These are phyloP conservation scores for Bufotes viridis DNA, from an alignment of 2,797 vertebrate species.

Conservation along the genomic window DNA sequence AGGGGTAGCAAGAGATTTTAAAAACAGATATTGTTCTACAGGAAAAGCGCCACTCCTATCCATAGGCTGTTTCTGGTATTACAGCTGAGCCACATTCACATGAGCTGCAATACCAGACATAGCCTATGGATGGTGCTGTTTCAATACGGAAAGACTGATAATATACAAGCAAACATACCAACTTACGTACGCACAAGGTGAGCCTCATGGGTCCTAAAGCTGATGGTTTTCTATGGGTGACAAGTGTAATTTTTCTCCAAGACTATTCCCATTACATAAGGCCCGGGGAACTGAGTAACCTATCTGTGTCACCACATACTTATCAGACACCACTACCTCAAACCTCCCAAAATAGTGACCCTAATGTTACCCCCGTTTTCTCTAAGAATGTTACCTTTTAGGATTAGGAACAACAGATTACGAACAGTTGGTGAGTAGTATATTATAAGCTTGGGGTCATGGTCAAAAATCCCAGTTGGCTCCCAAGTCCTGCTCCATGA, in stretches of 20 bases:
- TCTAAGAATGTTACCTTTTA: background rate
- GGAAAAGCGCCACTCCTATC: background rate
- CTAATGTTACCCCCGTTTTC: background rate
- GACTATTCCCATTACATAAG: background rate
- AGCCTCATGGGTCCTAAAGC: background rate
- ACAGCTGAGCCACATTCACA: background rate
- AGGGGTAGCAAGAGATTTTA: background rate
- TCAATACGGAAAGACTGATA: background rate
- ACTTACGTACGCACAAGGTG: background rate
- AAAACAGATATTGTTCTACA: background rate
- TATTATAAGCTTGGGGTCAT: background rate
- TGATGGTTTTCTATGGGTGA: background rate
- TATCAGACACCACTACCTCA: slow-evolving; percentile 17
- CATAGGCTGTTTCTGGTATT: background rate
- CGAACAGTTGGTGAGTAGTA: background rate
- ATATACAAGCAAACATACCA: background rate
- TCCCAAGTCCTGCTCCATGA: background rate
- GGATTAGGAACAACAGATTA: background rate
- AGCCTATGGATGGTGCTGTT: background rate
- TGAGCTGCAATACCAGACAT: background rate
- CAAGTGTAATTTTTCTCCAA: background rate
- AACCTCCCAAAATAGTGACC: background rate
- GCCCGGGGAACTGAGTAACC: background rate
- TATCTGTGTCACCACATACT: background rate
- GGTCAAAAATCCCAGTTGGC: background rate